Evolutionary conservation across 2,888 invertebrate species (phyloP), one percentile per base, ranked within the genome.

Genomic region (Morpho achilles): DNA sequence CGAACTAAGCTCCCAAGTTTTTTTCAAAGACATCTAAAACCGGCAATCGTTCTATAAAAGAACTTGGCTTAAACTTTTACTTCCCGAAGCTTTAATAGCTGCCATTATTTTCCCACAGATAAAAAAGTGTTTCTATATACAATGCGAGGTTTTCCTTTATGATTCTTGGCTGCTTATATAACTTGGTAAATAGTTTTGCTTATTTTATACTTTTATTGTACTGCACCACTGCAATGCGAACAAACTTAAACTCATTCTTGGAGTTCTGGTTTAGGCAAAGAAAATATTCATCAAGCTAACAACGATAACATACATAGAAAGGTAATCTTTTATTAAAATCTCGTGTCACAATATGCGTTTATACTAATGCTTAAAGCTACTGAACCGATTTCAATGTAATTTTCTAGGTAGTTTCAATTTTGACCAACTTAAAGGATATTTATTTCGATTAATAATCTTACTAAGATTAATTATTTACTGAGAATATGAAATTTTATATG

Each of bases 11-110:
- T 71, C 48, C 40, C 75, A 84, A 84, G 71, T 83, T 85, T 77
- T 79, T 77, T 74, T 43, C 73, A 71, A 71, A 74, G 76, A 80
- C 80, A 84, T 81, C 84, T 79, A 73, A 82, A 82, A 74, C 82
- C 71, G 69, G 69, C 73, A 77, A 83, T 84, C 83, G 80, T 74
- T 74, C 75, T 75, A 76, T 74, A 79, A 80, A 81, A 77, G 74
- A 75, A 75, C 72, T 79, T 72, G 67, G 70, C 77, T 76, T 74
- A 75, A 80, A 83, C 75, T 84, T 85, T 79, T 70, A 69, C 73
- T 79, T 80, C 76, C 75, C 76, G 67, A 68, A 73, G 70, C 74
- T 77, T 80, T 75, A 75, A 79, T 78, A 77, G 76, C 73, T 71
- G 72, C 73, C 71, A 72, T 70, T 73, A 77, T 76, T 76, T 70